Percentiles rank a stretch among this genome's conserved stretches.
Conservation (phyloP, 2,113 vertebrate species). For the Astur gentilis region DNA sequence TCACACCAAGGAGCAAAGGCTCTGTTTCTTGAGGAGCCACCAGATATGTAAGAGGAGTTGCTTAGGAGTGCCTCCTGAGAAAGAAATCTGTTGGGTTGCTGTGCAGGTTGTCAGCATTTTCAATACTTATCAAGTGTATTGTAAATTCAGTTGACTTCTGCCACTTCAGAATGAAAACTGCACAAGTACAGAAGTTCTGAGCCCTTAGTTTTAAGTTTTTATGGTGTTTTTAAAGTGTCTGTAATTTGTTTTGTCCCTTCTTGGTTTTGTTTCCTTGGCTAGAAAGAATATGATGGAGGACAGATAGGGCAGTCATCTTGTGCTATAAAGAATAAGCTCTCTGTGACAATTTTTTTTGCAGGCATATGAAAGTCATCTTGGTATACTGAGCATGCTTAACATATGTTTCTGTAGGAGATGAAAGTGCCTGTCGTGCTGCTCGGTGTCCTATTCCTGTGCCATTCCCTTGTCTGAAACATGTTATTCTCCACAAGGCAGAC, state of each 20-base stretch:
- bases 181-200: neutral
- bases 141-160: neutral
- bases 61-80: neutral
- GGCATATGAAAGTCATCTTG: neutral
- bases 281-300: neutral
- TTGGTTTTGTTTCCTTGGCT: neutral
- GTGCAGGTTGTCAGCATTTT: neutral
- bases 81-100: neutral
- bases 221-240: neutral
- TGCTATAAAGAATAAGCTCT: neutral
- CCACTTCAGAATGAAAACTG: neutral
- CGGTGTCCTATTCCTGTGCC: neutral
- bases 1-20: neutral
- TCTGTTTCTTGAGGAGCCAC: neutral
- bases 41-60: neutral
- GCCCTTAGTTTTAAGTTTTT: neutral
- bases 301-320: neutral
- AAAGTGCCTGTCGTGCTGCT: neutral
- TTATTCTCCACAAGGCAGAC: neutral
- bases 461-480: neutral
- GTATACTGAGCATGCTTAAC: neutral
- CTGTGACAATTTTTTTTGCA: neutral
- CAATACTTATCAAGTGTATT: fast-evolving
- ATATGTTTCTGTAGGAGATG: neutral
- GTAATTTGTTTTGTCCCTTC: neutral